Evolutionary conservation across 2,888 invertebrate genomes (phyloP), one percentile per base, ranked within the genome.

Genomic region (Ecliptopera silaceata): DNA sequence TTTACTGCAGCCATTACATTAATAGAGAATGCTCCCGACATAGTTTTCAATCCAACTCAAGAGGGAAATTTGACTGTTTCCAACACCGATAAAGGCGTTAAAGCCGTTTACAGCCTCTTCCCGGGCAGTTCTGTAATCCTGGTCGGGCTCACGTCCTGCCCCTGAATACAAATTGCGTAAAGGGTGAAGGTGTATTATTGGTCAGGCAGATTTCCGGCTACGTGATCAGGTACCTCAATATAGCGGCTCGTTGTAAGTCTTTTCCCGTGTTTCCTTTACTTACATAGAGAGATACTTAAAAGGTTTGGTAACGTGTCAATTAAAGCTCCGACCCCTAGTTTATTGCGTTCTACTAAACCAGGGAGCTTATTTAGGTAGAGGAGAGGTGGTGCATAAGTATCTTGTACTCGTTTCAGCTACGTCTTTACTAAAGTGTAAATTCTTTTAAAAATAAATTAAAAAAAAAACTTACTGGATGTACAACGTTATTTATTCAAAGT

Each of bases 151-250:
- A 61, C 63, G 55, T 62, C 58, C 65, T 63, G 61, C 65, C 65
- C 69, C 70, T 80, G 84, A 82, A 83, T 84, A 83, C 80, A 75
- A 82, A 84, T 80, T 69, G 72, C 72, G 71, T 70, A 74, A 80
- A 82, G 82, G 81, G 81, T 81, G 71, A 78, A 81, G 80, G 82
- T 81, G 72, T 81, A 79, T 82, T 83, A 82, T 83, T 81, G 82
- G 83, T 82, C 82, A 82, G 82, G 82, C 81, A 84, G 82, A 84
- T 84, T 84, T 82, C 79, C 77, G 63, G 47, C 68, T 77, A 84
- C 83, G 83, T 83, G 81, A 78, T 77, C 79, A 72, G 81, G 73
- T 72, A 65, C 63, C 64, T 66, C 73, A 77, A 81, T 79, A 75
- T 66, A 72, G 70, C 69, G 69, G 69, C 58, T 68, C 69, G 68